phyloP scores from a whole-genome alignment of 2,113 vertebrate genomes.

The Syrrhaptes paradoxus region DNA sequence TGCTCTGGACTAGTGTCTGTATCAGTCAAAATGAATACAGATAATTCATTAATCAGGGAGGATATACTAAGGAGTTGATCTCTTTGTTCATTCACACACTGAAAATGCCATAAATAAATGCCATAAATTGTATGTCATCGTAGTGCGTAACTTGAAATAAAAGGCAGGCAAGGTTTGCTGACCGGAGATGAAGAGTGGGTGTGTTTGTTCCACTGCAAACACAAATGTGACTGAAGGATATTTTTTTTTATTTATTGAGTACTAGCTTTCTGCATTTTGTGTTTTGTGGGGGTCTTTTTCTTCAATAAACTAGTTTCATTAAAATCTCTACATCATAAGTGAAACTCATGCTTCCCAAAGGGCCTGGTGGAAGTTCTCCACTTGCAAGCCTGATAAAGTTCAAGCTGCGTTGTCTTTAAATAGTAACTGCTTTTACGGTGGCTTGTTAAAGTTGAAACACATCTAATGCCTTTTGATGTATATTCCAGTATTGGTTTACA shows the following conservation, averaged over 20 bases:
- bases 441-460: background rate
- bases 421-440: background rate
- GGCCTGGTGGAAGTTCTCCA: background rate
- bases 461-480: background rate
- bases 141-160: background rate
- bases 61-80: background rate
- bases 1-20: background rate
- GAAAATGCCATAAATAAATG: background rate
- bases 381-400: background rate
- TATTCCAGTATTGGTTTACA: background rate
- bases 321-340: background rate
- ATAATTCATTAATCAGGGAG: background rate
- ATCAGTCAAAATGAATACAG: background rate
- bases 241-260: background rate
- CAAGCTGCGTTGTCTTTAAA: background rate
- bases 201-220: background rate
- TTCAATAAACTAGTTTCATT: background rate
- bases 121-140: background rate
- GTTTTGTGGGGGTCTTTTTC: background rate
- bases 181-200: background rate
- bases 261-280: background rate
- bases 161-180: background rate
- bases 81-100: background rate
- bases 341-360: background rate
- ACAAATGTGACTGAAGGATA: background rate